These are phyloP conservation scores for Dasyornis broadbenti DNA, from an alignment of 2,113 vertebrate genomes.

Conservation along the genomic window DNA sequence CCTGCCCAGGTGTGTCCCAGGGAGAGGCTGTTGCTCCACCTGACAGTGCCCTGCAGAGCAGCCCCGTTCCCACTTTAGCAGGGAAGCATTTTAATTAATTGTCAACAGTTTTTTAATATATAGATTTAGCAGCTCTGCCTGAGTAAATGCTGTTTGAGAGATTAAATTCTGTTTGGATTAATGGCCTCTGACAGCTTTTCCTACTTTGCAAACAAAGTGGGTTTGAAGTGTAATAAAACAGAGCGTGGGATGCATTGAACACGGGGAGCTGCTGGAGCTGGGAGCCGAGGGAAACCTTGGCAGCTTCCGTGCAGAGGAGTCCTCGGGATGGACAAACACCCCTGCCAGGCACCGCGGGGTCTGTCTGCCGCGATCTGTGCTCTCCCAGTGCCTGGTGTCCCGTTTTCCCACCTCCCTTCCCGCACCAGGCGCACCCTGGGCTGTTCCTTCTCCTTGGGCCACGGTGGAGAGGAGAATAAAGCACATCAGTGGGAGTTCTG, in stretches of 20 bases:
- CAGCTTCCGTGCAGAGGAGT: not conserved
- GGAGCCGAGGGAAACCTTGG: not conserved
- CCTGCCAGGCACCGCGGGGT: not conserved
- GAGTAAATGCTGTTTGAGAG: slow-evolving; percentile 59
- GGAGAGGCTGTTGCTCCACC: not conserved
- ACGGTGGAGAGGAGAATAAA: not conserved
- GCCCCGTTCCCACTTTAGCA: not conserved
- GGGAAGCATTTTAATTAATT: slow-evolving; percentile 61
- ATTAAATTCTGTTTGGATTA: slow-evolving; percentile 67
- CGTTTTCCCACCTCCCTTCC: not conserved
- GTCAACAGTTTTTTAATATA: slow-evolving; percentile 58
- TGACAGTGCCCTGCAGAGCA: not conserved
- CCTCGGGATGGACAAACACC: not conserved
- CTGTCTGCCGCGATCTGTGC: not conserved
- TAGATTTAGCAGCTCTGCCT: slow-evolving; percentile 50
- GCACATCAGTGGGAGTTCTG: not conserved
- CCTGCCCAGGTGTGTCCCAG: not conserved
- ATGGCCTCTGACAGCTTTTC: slow-evolving; percentile 67
- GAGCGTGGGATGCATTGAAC: slow-evolving; percentile 39
- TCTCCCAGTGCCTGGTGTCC: not conserved
- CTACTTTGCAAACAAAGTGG: slow-evolving; percentile 64
- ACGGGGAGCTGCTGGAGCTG: slow-evolving; percentile 15
- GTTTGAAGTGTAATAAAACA: slow-evolving; percentile 62
- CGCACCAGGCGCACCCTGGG: not conserved
- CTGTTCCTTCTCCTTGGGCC: not conserved